Evolutionary conservation across 2,797 vertebrate species (phyloP).

Genomic region (Heliangelus exortis): DNA sequence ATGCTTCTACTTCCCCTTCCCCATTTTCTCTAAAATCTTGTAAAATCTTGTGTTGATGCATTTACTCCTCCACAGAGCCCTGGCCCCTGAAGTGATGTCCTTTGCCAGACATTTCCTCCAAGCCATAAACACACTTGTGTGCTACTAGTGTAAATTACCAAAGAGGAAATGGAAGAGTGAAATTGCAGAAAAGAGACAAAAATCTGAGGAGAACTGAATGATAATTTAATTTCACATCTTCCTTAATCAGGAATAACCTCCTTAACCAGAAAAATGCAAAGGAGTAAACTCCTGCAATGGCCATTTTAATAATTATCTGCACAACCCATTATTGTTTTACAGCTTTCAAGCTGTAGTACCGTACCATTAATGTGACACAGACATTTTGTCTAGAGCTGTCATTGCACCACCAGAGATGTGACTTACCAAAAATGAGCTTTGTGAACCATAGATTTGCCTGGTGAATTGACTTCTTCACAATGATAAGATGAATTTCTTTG

Average conservation of each 20-base stretch:
- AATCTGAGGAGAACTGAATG: not conserved
- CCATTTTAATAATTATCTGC: not conserved
- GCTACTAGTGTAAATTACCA: not conserved
- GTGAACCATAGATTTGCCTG: not conserved
- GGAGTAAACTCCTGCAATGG: not conserved
- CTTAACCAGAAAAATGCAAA: not conserved
- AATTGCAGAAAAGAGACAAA: not conserved
- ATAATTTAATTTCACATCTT: conserved; percentile 7
- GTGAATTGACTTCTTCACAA: not conserved
- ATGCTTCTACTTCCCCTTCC: not conserved
- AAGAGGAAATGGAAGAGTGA: not conserved
- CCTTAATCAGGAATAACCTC: not conserved
- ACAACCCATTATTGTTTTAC: not conserved
- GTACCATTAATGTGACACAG: not conserved
- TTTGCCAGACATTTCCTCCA: not conserved
- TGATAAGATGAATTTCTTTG: not conserved
- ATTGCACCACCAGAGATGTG: not conserved
- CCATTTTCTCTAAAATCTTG: not conserved
- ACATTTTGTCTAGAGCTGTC: not conserved
- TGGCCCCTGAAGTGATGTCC: not conserved
- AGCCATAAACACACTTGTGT: not conserved
- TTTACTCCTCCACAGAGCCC: not conserved
- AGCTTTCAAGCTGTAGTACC: not conserved
- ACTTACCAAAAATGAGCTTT: not conserved
- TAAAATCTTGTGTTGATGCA: not conserved